phyloP scores from a whole-genome alignment of 2,888 invertebrate species.

The Melanophora roralis region DNA sequence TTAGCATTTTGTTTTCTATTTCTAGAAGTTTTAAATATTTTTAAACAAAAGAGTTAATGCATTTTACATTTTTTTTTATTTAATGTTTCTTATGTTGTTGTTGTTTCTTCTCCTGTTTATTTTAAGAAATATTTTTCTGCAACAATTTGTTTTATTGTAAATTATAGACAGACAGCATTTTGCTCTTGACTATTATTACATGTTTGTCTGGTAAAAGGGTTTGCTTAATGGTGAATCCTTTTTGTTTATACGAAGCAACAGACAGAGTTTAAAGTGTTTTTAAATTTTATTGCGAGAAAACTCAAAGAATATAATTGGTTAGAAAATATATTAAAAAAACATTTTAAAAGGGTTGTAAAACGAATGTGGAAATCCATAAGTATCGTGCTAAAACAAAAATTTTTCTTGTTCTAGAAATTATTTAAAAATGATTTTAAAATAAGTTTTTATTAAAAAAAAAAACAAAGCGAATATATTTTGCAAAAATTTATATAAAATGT shows the following conservation, averaged over 20 bases:
- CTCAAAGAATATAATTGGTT: background rate
- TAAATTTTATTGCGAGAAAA: background rate
- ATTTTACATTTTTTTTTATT: constrained; percentile 27
- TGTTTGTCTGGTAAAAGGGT: background rate
- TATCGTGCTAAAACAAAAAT: too few relatives aligned
- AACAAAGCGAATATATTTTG: too few relatives aligned
- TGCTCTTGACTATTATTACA: constrained; percentile 10
- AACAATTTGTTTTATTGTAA: constrained; percentile 9
- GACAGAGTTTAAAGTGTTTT: background rate
- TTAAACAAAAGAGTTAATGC: constrained; percentile 14
- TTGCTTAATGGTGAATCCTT: background rate
- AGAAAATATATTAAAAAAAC: too few relatives aligned
- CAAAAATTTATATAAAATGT: too few relatives aligned
- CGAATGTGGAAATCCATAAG: too few relatives aligned
- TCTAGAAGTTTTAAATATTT: background rate
- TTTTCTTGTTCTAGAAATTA: too few relatives aligned
- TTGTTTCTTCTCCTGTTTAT: background rate
- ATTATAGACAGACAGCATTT: constrained; percentile 34
- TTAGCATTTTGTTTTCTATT: background rate
- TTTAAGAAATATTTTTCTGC: constrained; percentile 7
- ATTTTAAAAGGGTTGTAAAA: too few relatives aligned
- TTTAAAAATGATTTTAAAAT: too few relatives aligned
- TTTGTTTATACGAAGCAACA: constrained; percentile 3
- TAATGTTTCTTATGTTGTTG: background rate
- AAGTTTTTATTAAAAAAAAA: too few relatives aligned